Evolutionary conservation across 2,888 invertebrate genomes (phyloP).

Genomic region (Dynastes tityus): DNA sequence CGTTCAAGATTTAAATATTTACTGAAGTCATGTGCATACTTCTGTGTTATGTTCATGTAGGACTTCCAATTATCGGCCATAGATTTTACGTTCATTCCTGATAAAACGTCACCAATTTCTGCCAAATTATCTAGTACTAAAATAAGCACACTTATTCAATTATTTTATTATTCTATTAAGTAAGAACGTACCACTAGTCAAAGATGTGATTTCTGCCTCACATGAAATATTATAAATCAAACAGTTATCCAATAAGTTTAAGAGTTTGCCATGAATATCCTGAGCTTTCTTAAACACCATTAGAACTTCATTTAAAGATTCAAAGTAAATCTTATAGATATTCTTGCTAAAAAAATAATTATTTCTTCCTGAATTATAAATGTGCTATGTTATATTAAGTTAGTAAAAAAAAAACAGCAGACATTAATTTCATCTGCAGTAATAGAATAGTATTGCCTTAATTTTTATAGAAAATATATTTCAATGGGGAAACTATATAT

Average conservation of each 20-base stretch:
- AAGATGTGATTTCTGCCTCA: slow-evolving; percentile 52
- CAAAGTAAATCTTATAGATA: slow-evolving; percentile 58
- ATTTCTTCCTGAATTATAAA: too few relatives aligned
- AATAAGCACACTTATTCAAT: slow-evolving; percentile 8
- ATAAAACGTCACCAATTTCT: slow-evolving; percentile 71
- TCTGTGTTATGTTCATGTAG: slow-evolving; percentile 70
- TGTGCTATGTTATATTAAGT: too few relatives aligned
- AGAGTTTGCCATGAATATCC: slow-evolving; percentile 57
- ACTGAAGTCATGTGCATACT: slow-evolving; percentile 67
- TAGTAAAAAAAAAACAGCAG: too few relatives aligned
- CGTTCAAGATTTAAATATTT: slow-evolving; percentile 64
- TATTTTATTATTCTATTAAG: slow-evolving; percentile 12
- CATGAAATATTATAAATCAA: slow-evolving; percentile 49
- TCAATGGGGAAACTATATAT: too few relatives aligned
- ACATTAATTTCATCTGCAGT: too few relatives aligned
- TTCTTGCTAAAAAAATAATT: slow-evolving; percentile 57
- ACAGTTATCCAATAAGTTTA: slow-evolving; percentile 57
- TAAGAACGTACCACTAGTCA: slow-evolving; percentile 56
- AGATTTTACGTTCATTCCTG: slow-evolving; percentile 72
- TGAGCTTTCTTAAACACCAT: slow-evolving; percentile 59
- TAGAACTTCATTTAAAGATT: slow-evolving; percentile 57
- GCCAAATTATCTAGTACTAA: slow-evolving; percentile 71
- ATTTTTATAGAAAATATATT: too few relatives aligned
- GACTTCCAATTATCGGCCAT: slow-evolving; percentile 75
- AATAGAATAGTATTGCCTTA: too few relatives aligned